Evolutionary conservation across 2,113 vertebrate genomes (phyloP).

Genomic region (Macrotis lagotis): DNA sequence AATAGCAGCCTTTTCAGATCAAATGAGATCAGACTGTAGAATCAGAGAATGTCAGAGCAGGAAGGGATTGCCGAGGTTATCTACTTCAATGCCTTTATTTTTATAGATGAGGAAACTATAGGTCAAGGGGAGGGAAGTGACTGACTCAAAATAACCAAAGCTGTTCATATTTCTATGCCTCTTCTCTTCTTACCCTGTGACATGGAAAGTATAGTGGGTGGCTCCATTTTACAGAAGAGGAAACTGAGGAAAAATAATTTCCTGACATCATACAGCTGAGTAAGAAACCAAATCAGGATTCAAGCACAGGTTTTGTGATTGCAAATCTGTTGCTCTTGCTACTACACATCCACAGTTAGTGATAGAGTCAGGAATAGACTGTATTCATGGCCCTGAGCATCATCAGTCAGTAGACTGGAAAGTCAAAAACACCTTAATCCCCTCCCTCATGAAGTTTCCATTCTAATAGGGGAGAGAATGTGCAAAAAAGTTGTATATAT

Average conservation of each 20-base stretch:
- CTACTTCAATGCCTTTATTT: neutral
- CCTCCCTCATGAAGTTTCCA: neutral
- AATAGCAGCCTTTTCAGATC: conserved; percentile 29
- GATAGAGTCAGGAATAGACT: neutral
- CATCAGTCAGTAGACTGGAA: neutral
- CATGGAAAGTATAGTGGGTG: neutral
- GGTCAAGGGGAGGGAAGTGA: neutral
- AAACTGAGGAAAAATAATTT: neutral
- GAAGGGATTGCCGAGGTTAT: neutral
- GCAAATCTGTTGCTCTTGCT: neutral
- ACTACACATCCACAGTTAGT: neutral
- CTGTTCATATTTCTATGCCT: neutral
- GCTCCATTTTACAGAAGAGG: neutral
- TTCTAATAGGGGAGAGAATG: neutral
- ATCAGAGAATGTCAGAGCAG: neutral
- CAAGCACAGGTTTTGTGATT: neutral
- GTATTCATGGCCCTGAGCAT: neutral
- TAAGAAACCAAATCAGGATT: neutral
- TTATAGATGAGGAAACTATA: neutral
- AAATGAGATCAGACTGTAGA: neutral
- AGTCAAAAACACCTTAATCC: neutral
- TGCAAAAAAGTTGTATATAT: neutral
- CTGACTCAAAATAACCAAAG: neutral
- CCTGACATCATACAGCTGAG: neutral
- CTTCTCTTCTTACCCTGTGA: neutral